These are phyloP conservation scores for Galaxea fascicularis DNA, from an alignment of 92 coral and sea anemone genomes.

Conservation along the genomic window DNA sequence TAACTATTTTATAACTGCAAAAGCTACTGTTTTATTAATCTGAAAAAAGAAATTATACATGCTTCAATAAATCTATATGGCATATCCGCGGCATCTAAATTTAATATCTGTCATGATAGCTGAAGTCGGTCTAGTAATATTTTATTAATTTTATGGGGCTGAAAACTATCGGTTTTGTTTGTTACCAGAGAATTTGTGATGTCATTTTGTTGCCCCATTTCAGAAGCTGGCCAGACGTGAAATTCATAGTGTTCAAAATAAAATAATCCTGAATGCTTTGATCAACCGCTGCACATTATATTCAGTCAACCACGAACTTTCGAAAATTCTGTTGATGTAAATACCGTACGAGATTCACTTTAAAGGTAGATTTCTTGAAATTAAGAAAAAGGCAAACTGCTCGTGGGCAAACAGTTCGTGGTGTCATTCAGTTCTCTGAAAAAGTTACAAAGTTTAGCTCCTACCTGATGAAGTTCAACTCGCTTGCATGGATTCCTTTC, in stretches of 20 bases:
- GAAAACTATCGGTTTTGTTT: background rate
- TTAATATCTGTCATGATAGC: background rate
- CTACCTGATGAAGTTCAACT: conserved; percentile 66
- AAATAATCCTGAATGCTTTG: background rate
- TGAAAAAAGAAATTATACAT: background rate
- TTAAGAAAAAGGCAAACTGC: background rate
- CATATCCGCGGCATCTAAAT: background rate
- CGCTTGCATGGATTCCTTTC: conserved; percentile 67
- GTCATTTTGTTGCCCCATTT: background rate
- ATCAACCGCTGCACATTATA: background rate
- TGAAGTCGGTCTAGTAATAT: background rate
- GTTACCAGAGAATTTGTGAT: background rate
- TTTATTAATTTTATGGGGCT: background rate
- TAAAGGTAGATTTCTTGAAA: background rate
- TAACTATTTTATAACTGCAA: background rate
- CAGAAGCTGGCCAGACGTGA: background rate
- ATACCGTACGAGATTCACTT: background rate
- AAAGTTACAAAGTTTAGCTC: background rate
- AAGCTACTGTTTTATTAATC: background rate
- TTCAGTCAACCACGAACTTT: background rate
- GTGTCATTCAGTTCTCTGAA: background rate
- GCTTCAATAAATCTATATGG: background rate
- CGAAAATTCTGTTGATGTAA: background rate
- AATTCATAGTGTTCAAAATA: no score
- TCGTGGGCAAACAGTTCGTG: background rate